Evolutionary conservation across 2,797 vertebrate species (phyloP), one percentile per base, ranked within the genome.

Genomic region (Heliangelus exortis): DNA sequence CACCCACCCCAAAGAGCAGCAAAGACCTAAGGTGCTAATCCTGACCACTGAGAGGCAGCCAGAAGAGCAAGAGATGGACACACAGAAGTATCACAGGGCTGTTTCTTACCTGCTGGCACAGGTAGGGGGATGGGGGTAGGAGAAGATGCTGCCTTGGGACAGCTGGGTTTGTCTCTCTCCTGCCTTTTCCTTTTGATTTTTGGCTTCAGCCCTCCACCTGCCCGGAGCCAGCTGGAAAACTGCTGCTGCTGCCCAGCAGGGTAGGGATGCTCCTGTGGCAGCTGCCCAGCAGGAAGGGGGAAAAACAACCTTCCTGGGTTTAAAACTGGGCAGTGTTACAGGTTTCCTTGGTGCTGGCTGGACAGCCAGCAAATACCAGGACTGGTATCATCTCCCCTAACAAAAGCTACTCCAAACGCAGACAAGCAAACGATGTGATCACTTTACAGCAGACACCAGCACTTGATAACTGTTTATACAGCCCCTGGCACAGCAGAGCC

Each of bases 371-470:
- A 71, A 80, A 89, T 53, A 72, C 61, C 82, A 74, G 75, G 82
- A 79, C 78, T 50, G 86, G 75, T 81, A 89, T 93, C 82, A 90
- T 91, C 87, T 80, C 36, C 58, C 26, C 72, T 51, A 92, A 92
- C 73, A 94, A 91, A 96, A 95, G 89, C 85, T 59, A 83, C 89
- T 89, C 79, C 83, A 57, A 81, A 54, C 3, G 0, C 1, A 2
- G 77, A 33, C 7, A 3, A 86, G 63, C 0, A 1, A 94, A 86
- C 19, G 34, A 92, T 73, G 92, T 67, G 84, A 92, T 82, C 77
- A 50, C 85, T 93, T 92, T 77, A 93, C 29, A 63, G 94, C 91
- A 92, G 87, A 72, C 92, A 91, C 69, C 47, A 90, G 87, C 78
- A 41, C 81, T 93, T 62, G 76, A 48, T 90, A 90, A 90, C 48